Percentiles rank a stretch among this genome's conserved stretches.
Conservation (phyloP, 2,888 invertebrate genomes). For the Serripes groenlandicus region DNA sequence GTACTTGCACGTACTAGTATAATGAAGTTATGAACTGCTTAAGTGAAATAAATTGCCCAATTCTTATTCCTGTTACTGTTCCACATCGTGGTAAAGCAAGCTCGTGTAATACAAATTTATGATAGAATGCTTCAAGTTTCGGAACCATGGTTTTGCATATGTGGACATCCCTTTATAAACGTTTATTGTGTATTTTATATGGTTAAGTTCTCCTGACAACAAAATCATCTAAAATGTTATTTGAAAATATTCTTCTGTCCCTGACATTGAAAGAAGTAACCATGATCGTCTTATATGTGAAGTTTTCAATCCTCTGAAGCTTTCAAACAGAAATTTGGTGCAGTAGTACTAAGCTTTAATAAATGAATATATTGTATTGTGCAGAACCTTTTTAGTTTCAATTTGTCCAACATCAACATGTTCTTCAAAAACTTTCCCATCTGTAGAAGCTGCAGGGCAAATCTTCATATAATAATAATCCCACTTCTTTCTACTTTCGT, state of each 20-base stretch:
- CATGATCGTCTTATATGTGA: constrained; percentile 33
- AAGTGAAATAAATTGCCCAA: too few species aligned
- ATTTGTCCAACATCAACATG: neutral
- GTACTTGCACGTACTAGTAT: too few species aligned
- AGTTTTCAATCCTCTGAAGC: constrained; percentile 15
- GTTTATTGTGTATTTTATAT: constrained; percentile 38
- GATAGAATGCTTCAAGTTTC: constrained; percentile 43
- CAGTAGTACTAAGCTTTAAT: constrained; percentile 17
- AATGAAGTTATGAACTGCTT: too few species aligned
- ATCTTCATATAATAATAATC: too few species aligned
- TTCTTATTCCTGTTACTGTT: too few species aligned
- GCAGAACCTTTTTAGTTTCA: constrained; percentile 36
- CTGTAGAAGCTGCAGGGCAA: constrained; percentile 44
- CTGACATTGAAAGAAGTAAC: too few species aligned
- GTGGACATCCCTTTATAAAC: constrained; percentile 29
- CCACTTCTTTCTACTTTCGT: too few species aligned
- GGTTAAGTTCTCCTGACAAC: constrained; percentile 37
- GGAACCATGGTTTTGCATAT: constrained; percentile 35
- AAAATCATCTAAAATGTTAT: constrained; percentile 47
- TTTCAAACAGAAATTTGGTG: constrained; percentile 41
- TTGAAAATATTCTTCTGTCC: constrained; percentile 33
- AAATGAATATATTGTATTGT: constrained; percentile 28
- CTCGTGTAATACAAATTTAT: too few species aligned
- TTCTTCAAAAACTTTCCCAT: constrained; percentile 35
- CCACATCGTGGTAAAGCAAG: too few species aligned